Evolutionary conservation across 2,113 vertebrate species (phyloP).

Genomic region (Gulo gulo): DNA sequence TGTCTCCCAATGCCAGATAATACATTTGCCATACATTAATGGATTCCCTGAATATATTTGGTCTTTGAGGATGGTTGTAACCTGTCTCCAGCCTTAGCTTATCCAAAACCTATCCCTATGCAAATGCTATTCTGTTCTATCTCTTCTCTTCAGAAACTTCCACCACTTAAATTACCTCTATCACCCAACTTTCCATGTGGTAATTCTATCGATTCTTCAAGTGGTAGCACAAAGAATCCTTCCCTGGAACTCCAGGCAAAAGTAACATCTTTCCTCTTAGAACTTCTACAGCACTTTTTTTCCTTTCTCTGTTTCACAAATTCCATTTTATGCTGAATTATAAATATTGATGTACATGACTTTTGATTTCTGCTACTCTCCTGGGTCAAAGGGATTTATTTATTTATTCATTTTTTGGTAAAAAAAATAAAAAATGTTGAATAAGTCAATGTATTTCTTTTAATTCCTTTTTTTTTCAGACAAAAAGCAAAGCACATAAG

Average conservation of each 20-base stretch:
- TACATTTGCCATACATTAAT: background rate
- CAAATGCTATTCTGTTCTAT: background rate
- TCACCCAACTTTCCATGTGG: background rate
- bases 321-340: background rate
- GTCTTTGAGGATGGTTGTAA: background rate
- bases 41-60: background rate
- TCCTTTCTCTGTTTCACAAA: background rate
- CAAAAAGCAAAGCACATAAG: background rate
- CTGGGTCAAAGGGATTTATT: background rate
- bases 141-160: background rate
- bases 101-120: background rate
- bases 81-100: background rate
- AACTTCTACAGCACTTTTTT: background rate
- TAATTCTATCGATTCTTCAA: background rate
- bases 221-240: background rate
- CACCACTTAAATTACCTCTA: background rate
- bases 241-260: background rate
- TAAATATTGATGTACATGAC: background rate
- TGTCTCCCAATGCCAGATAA: background rate
- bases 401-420: too few species aligned
- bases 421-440: background rate
- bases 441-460: background rate
- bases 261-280: background rate
- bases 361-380: background rate
- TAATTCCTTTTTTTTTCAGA: background rate